phyloP scores from a whole-genome alignment of 2,888 invertebrate genomes.

The Idaea straminata region DNA sequence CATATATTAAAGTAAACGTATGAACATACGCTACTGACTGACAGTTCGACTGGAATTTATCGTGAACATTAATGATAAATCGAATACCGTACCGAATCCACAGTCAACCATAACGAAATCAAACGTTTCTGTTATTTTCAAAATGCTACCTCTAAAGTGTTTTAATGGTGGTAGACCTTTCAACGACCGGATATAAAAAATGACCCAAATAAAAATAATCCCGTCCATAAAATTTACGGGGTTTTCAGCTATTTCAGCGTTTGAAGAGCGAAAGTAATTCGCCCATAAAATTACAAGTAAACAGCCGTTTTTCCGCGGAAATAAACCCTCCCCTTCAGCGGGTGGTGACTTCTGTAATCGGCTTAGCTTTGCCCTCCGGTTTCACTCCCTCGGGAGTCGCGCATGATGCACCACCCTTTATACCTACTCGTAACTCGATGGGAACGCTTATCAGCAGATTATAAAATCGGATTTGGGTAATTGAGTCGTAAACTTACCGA shows the following conservation, averaged over 20 bases:
- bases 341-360: constrained; percentile 75
- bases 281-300: constrained; percentile 76
- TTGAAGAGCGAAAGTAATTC: constrained; percentile 75
- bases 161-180: constrained; percentile 14
- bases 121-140: constrained; percentile 24
- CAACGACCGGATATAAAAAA: constrained; percentile 46
- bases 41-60: constrained; percentile 28
- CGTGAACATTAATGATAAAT: constrained; percentile 22
- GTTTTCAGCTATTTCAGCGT: constrained; percentile 67
- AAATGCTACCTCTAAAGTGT: neutral
- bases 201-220: constrained; percentile 70
- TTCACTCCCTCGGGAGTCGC: constrained; percentile 51
- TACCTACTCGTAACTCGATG: constrained; percentile 61
- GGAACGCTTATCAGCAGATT: constrained; percentile 75
- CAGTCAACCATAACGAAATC: constrained; percentile 18
- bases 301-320: constrained; percentile 76
- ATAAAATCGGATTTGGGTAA: constrained; percentile 75
- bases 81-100: constrained; percentile 10
- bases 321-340: constrained; percentile 64
- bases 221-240: constrained; percentile 67
- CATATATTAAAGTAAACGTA: constrained; percentile 31
- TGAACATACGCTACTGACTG: constrained; percentile 31
- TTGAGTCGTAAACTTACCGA: constrained; percentile 65
- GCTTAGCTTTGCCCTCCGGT: constrained; percentile 64
- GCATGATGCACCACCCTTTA: constrained; percentile 67